Evolutionary conservation across 2,888 invertebrate species (phyloP).

Genomic region (Corythucha ciliata): DNA sequence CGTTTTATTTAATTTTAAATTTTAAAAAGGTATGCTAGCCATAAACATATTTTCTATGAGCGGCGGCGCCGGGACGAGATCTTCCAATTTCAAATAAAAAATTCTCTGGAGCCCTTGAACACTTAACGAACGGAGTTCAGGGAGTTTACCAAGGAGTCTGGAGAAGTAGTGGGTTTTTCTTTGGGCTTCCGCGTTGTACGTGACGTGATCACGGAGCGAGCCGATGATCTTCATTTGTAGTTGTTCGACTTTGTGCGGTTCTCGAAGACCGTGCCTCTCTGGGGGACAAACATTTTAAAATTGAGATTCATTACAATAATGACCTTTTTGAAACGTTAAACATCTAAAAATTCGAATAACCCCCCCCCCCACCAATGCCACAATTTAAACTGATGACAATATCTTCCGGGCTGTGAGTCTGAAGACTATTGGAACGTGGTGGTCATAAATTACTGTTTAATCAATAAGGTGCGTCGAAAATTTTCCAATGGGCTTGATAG

Average conservation of each 20-base stretch:
- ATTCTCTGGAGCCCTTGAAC: constrained; percentile 90
- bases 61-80: constrained; percentile 82
- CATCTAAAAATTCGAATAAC: background rate
- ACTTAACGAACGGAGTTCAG: constrained; percentile 83
- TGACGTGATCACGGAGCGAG: constrained; percentile 90
- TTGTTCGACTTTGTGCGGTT: constrained; percentile 86
- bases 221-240: constrained; percentile 95
- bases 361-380: no score
- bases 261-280: constrained; percentile 89
- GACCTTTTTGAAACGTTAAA: no score
- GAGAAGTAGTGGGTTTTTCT: constrained; percentile 91
- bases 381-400: no score
- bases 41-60: constrained; percentile 93
- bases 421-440: no score
- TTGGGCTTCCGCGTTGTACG: constrained; percentile 79
- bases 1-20: background rate
- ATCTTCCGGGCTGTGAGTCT: no score
- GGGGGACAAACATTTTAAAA: constrained; percentile 37
- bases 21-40: constrained; percentile 83
- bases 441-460: no score
- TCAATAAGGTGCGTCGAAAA: no score
- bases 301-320: background rate
- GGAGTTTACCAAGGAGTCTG: constrained; percentile 79
- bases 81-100: constrained; percentile 87
- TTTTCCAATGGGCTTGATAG: no score